Conservation (phyloP, 2,888 invertebrate species). For the Chrysodeixis includens region DNA sequence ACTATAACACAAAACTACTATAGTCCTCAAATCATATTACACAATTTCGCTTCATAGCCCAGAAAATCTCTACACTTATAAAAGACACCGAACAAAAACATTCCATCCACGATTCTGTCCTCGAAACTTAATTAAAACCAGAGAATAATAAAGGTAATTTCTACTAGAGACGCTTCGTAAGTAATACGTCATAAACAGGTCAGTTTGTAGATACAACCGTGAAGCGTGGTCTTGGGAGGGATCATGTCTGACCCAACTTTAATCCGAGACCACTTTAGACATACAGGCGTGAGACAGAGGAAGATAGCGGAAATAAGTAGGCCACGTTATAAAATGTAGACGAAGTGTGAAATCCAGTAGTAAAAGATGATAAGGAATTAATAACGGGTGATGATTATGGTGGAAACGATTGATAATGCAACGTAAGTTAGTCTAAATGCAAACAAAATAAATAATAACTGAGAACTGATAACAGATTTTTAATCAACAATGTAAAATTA, state of each 20-base stretch:
- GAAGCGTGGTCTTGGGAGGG: slow-evolving; percentile 63
- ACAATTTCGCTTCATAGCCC: no score
- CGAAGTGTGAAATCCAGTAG: not conserved
- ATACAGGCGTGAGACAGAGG: slow-evolving; percentile 35
- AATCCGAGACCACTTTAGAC: slow-evolving; percentile 62
- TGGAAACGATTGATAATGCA: not conserved
- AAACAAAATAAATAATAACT: no score
- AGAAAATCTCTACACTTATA: no score
- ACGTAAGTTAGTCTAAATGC: no score
- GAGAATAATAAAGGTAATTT: not conserved
- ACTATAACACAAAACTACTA: no score
- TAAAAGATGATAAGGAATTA: not conserved
- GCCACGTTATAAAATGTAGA: not conserved
- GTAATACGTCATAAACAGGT: slow-evolving; percentile 25
- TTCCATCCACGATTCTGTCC: not conserved
- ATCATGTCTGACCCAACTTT: slow-evolving; percentile 65
- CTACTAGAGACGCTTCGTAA: slow-evolving; percentile 14
- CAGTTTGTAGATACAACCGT: slow-evolving; percentile 53
- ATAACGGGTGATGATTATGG: not conserved
- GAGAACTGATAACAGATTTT: no score
- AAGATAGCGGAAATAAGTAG: slow-evolving; percentile 21
- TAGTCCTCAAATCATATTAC: no score
- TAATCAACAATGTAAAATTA: no score
- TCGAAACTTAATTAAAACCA: not conserved
- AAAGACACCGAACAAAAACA: not conserved